Evolutionary conservation across 2,113 vertebrate species (phyloP).

Genomic region (Alligator sinensis): DNA sequence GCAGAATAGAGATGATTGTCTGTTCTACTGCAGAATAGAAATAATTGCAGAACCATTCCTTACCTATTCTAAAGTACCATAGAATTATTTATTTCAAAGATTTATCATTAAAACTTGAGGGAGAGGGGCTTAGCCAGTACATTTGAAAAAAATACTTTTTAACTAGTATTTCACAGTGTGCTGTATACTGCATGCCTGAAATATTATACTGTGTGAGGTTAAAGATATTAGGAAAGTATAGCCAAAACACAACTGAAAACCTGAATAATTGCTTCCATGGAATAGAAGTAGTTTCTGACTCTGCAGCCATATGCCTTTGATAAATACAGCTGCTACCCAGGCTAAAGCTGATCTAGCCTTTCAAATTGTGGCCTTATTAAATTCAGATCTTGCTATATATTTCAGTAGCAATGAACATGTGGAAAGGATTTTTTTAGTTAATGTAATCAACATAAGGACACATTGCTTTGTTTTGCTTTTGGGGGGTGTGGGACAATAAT

Average conservation of each 20-base stretch:
- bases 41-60: neutral
- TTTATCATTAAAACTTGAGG: constrained; percentile 11
- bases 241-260: constrained; percentile 45
- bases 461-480: neutral
- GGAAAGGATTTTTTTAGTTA: constrained; percentile 47
- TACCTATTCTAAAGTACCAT: neutral
- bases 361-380: constrained; percentile 72
- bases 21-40: neutral
- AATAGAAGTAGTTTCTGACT: constrained; percentile 69
- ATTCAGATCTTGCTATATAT: constrained; percentile 62
- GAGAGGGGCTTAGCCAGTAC: neutral
- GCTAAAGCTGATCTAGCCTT: constrained; percentile 74
- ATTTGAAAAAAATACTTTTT: constrained; percentile 17
- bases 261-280: constrained; percentile 69
- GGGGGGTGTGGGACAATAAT: neutral
- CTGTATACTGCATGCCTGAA: neutral
- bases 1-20: too few species aligned
- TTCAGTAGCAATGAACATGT: constrained; percentile 35
- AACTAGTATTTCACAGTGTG: neutral
- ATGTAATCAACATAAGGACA: neutral
- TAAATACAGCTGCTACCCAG: constrained; percentile 72
- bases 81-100: neutral
- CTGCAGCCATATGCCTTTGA: constrained; percentile 72
- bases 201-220: neutral
- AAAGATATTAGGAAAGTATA: constrained; percentile 40